phyloP scores from a whole-genome alignment of 1,140 invertebrate genomes.

The Ladona fulva region DNA sequence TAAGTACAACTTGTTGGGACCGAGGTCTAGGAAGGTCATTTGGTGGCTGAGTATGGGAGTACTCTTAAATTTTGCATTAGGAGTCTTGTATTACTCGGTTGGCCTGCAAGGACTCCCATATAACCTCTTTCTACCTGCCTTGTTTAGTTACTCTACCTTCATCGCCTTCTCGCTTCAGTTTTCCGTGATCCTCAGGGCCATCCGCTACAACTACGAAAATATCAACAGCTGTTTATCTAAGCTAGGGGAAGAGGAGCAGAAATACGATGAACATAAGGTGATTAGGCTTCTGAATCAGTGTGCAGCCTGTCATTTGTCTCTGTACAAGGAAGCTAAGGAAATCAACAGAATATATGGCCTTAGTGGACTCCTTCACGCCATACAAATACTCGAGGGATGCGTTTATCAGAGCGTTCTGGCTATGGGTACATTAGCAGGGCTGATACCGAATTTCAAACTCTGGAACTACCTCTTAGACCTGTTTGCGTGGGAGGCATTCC shows the following conservation, averaged over 20 bases:
- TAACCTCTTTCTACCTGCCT: background rate
- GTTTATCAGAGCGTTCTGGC: background rate
- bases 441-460: background rate
- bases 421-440: background rate
- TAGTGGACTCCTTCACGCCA: background rate
- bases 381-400: background rate
- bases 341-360: background rate
- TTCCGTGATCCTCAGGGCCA: background rate
- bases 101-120: no score
- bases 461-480: background rate
- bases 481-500: background rate
- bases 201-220: background rate
- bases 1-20: no score
- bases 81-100: no score
- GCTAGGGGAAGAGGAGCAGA: background rate
- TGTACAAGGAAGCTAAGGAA: background rate
- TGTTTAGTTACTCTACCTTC: background rate
- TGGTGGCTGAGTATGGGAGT: no score
- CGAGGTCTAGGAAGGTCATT: no score
- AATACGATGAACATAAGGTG: background rate
- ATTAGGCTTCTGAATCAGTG: background rate
- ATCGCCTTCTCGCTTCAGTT: background rate
- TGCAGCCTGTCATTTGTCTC: background rate
- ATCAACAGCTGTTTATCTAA: background rate
- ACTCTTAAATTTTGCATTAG: no score